Evolutionary conservation across 2,888 invertebrate genomes (phyloP), one percentile per base, ranked within the genome.

Genomic region (Heliconius erato): DNA sequence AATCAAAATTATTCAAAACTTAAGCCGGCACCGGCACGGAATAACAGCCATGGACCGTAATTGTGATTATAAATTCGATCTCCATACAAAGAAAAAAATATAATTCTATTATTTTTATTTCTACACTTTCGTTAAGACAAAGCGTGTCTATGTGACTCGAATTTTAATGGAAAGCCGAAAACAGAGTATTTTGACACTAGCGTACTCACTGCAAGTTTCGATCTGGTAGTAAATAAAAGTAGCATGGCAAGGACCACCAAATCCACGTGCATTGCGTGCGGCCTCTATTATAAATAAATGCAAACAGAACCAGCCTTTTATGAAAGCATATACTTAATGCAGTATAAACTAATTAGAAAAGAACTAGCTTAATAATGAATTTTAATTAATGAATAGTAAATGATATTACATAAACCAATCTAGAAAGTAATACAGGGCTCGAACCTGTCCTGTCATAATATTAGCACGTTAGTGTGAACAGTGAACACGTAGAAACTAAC

Each of bases 401-500:
- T 49, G 7, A n/a, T 14, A n/a, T 79, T 83, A 79, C 68, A 54
- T 79, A 83, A 83, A 83, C 23, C 28, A 69, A 71, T 28, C 32
- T 86, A 85, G 85, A 87, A 87, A 87, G 87, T 86, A 84, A 85
- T 87, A 85, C 89, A 89, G 88, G 86, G 90, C 89, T 88, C 89
- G 88, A 83, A 79, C 81, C 74, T 87, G 88, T 88, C 90, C 89
- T 87, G 88, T 90, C 90, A 89, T 90, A 91, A 88, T 86, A 87
- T 87, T 88, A 86, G 90, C 89, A 89, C 92, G 91, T 89, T 88
- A 90, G 91, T 91, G 92, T 90, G 91, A 91, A 89, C 85, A 88
- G 86, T 85, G 87, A 88, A 88, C 63, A 81, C 82, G 86, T 88
- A 89, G 89, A 89, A 91, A 90, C 88, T 86, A 87, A 84, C 83